phyloP scores from a whole-genome alignment of 2,113 vertebrate species.

The Barnardius zonarius region DNA sequence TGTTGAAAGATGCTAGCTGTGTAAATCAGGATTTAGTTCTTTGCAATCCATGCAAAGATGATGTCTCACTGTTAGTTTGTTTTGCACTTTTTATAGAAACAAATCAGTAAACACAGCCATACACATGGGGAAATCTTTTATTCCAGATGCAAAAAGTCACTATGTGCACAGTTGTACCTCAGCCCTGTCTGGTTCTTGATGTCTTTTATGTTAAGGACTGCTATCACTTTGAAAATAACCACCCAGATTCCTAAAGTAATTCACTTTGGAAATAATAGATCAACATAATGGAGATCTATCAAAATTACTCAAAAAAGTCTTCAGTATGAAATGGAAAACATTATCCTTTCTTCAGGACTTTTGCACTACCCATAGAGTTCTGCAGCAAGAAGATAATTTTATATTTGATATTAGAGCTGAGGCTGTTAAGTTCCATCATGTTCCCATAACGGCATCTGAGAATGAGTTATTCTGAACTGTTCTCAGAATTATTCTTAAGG shows the following conservation, averaged over 20 bases:
- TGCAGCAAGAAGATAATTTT: not conserved
- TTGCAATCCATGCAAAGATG: not conserved
- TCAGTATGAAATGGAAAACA: not conserved
- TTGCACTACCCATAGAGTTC: not conserved
- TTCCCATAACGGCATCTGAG: not conserved
- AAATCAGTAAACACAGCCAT: not conserved
- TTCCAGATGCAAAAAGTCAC: not conserved
- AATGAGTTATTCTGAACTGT: not conserved
- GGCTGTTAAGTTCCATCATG: not conserved
- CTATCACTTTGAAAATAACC: not conserved
- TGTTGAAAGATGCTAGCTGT: conserved; percentile 12
- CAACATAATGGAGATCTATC: not conserved
- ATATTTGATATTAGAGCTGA: not conserved
- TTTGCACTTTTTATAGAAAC: conserved; percentile 5
- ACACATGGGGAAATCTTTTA: not conserved
- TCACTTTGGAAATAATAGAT: not conserved
- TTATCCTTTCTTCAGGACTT: conserved; percentile 1
- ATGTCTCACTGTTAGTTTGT: not conserved
- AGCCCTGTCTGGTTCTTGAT: not conserved
- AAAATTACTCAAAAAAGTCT: not conserved
- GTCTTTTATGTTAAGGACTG: not conserved
- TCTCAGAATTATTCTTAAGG: conserved; percentile 3
- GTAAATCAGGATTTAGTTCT: conserved; percentile 19
- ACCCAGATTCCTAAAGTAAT: not conserved
- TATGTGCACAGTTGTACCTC: not conserved